A percentile compares a stretch with the other conserved stretches of the same genome.
phyloP scores from a whole-genome alignment of 2,888 invertebrate species.

The Aethes cnicana region DNA sequence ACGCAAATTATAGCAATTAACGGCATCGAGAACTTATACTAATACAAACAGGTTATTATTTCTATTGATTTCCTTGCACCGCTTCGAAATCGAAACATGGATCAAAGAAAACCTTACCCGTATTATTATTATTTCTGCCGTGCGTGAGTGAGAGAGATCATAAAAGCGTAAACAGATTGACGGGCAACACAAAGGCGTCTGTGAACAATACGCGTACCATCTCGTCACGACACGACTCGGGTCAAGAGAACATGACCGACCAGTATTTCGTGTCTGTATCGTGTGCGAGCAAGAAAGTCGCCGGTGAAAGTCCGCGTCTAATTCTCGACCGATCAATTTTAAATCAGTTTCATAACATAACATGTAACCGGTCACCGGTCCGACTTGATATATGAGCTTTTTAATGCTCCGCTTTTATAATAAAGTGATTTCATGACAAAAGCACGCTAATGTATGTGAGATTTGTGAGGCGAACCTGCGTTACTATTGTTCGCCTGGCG shows the following conservation, averaged over 20 bases:
- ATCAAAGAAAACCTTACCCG: slow-evolving; percentile 45
- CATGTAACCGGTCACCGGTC: slow-evolving; percentile 69
- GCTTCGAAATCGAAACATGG: slow-evolving; percentile 8
- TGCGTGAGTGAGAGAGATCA: slow-evolving; percentile 51
- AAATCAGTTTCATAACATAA: slow-evolving; percentile 72
- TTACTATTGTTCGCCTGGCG: slow-evolving; percentile 51
- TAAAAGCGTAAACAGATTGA: slow-evolving; percentile 47
- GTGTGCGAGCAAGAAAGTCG: slow-evolving; percentile 64
- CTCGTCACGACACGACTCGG: slow-evolving; percentile 51
- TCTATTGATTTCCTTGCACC: slow-evolving; percentile 19
- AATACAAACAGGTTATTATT: no score
- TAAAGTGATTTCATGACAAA: slow-evolving; percentile 57
- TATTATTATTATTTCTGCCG: slow-evolving; percentile 34
- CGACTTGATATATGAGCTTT: slow-evolving; percentile 47
- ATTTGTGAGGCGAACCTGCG: slow-evolving; percentile 59
- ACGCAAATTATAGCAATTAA: slow-evolving; percentile 25
- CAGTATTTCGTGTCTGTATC: slow-evolving; percentile 52
- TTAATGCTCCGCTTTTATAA: slow-evolving; percentile 46
- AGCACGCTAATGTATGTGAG: slow-evolving; percentile 55
- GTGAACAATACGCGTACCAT: slow-evolving; percentile 58
- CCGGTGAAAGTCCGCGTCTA: slow-evolving; percentile 74
- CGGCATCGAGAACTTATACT: slow-evolving; percentile 26
- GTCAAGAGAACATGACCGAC: slow-evolving; percentile 61
- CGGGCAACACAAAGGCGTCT: slow-evolving; percentile 53
- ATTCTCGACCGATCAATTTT: slow-evolving; percentile 64